Base-by-base conservation (phyloP, 2,797 vertebrate species). In the Spea hammondii region DNA sequence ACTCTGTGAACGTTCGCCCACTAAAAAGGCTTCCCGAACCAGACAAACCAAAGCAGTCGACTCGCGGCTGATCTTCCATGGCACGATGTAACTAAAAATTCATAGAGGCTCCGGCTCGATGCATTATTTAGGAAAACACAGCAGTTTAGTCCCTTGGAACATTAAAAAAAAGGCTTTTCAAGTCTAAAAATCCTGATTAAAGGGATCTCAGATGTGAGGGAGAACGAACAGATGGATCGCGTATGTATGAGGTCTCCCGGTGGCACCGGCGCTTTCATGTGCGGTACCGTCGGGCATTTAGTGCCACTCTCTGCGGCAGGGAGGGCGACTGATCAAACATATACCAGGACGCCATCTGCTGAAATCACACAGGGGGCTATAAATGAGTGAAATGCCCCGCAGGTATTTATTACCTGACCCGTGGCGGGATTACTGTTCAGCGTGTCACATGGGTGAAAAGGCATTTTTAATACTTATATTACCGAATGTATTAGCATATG, bases 311-410 rank as follows among this genome's bases (percentile, higher is more conserved):
- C 74, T 47, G 5, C 5, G 65, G 51, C 68, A 53, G 51, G 12
- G 51, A 13, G 65, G 74, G 70, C 65, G 66, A 72, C 62, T 80
- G 79, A 80, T 80, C 79, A 80, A 80, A 80, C 73, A 66, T 49
- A 71, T 65, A 80, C 76, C 66, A 80, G 68, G 5, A 48, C 14
- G 62, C 60, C 79, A 80, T 72, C 68, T 80, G 74, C 67, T 60
- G 74, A 49, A 51, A 66, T 67, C 73, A 66, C 51, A 11, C 11
- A 54, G n/a, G 9, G 49, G 65, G 45, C 66, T 32, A 76, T 71
- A 68, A 76, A 80, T 80, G 66, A 76, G 72, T 76, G 50, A 80
- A 49, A 53, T 51, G 2, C 51, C 67, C 72, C 68, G 46, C 72
- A 46, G 68, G 59, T 60, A 32, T 71, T 14, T 12, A 54, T 12